A percentile compares a stretch with the other conserved stretches of the same genome.
Evolutionary conservation across 2,888 invertebrate genomes (phyloP).

Genomic region (Bhutanitis thaidina): DNA sequence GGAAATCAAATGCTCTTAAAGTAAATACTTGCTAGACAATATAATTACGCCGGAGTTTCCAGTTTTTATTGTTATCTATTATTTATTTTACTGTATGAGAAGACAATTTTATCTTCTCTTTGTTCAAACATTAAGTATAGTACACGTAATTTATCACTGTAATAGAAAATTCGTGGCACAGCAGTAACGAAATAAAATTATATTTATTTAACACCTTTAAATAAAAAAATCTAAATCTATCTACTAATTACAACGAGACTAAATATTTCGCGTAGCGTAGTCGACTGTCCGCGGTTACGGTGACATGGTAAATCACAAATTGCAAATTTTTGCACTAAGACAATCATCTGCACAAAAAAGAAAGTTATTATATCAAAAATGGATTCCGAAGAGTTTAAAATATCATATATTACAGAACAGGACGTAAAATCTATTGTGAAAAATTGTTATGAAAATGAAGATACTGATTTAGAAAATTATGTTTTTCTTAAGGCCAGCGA

Average conservation of each 20-base stretch:
- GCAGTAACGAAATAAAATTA: too few relatives aligned
- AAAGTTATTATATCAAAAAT: not conserved
- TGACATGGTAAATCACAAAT: too few relatives aligned
- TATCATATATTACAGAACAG: conserved; percentile 36
- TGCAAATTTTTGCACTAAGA: too few relatives aligned
- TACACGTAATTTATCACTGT: too few relatives aligned
- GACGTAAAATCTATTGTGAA: conserved; percentile 45
- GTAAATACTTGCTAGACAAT: conserved; percentile 9
- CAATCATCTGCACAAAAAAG: too few relatives aligned
- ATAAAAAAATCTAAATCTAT: too few relatives aligned
- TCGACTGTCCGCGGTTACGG: too few relatives aligned
- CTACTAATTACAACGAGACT: too few relatives aligned
- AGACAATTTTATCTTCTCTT: conserved; percentile 4
- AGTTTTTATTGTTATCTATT: conserved; percentile 11
- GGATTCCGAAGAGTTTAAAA: not conserved
- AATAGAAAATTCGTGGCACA: too few relatives aligned
- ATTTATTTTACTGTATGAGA: conserved; percentile 10
- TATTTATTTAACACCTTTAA: too few relatives aligned
- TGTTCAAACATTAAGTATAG: not conserved
- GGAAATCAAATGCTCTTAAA: conserved; percentile 8
- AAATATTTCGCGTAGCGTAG: too few relatives aligned
- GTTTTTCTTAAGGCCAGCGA: conserved; percentile 50
- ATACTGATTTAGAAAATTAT: conserved; percentile 37
- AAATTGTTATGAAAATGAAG: conserved; percentile 32
- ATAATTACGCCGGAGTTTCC: not conserved